Percentiles rank a stretch among this genome's conserved stretches.
These are phyloP conservation scores for Dipodomys stephensi DNA, from an alignment of 2,113 vertebrate genomes.

Conservation along the genomic window DNA sequence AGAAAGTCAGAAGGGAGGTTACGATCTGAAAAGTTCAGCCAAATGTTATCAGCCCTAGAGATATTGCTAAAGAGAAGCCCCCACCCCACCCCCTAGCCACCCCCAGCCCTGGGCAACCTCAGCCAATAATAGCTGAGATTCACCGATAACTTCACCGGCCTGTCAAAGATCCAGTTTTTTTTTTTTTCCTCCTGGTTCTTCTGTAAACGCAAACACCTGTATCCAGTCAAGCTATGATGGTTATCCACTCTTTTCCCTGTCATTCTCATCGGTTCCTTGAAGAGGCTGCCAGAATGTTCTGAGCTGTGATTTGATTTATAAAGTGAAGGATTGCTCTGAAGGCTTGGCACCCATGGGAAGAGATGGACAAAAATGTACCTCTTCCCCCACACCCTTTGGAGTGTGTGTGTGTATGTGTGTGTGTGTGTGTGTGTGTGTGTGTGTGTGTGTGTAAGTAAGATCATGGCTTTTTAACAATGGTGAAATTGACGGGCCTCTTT, in stretches of 20 bases:
- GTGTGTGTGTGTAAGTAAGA: constrained; percentile 70
- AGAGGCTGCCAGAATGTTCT: constrained; percentile 92
- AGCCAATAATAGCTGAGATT: constrained; percentile 92
- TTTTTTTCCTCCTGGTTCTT: constrained; percentile 86
- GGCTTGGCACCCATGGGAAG: constrained; percentile 89
- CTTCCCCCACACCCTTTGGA: constrained; percentile 76
- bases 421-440: too few relatives aligned
- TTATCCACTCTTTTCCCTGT: constrained; percentile 93
- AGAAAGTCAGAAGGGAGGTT: constrained; percentile 95
- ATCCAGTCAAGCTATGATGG: constrained; percentile 95
- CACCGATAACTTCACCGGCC: constrained; percentile 95
- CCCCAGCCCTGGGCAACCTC: constrained; percentile 88
- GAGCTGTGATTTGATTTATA: constrained; percentile 93
- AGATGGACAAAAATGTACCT: constrained; percentile 81
- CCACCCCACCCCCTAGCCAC: constrained; percentile 70
- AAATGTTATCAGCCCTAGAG: constrained; percentile 97
- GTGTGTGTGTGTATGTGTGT: too few relatives aligned
- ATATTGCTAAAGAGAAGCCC: constrained; percentile 91
- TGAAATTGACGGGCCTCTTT: constrained; percentile 84
- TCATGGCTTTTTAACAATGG: constrained; percentile 82
- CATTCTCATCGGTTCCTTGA: constrained; percentile 94
- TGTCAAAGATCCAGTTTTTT: constrained; percentile 93
- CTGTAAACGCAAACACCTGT: constrained; percentile 98
- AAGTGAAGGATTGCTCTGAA: constrained; percentile 91
- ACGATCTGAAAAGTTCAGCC: constrained; percentile 98